Base-by-base conservation (phyloP, 2,113 vertebrate genomes). In the Onychostruthus taczanowskii region DNA sequence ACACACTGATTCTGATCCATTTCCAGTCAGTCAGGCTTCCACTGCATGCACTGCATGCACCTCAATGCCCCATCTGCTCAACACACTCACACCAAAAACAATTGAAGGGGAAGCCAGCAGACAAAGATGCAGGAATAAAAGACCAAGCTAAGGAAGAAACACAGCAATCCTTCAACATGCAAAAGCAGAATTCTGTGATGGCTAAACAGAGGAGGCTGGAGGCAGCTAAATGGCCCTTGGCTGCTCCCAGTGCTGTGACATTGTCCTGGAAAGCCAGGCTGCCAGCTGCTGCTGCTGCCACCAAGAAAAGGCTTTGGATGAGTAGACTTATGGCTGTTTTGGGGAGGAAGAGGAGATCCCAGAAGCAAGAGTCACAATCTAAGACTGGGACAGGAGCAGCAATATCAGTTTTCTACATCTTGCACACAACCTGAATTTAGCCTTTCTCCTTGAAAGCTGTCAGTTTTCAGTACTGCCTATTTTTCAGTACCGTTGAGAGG, bases 1-100 rank as follows among this genome's bases (percentile, higher is more conserved):
- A 37, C 2, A 1, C 1, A 1, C 18, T 24, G 39, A 68, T 82
- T 87, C 69, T 63, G 20, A 66, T 80, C 58, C 0, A 1, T 21
- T 81, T 55, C 37, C 35, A 70, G 41, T 41, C 53, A 49, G 41
- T 11, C 61, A 47, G 67, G 44, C 24, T 62, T n/a, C 44, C 37
- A 11, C n/a, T 49, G 56, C 37, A 37, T 37, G 37, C 37, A 8
- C 37, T 37, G 37, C 37, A 37, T 37, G 37, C 44, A 33, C 49
- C 70, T 49, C 3, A 0, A 26, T 7, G 7, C 8, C 14, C 23
- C 58, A 14, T 82, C 59, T 75, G 50, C 28, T 43, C 33, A 75
- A 67, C 43, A 55, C 0, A 2, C 1, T 55, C 24, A 56, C 30
- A n/a, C 30, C 13, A 43, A 70, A 66, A 50, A 20, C 8, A 47